Conservation (phyloP, 2,113 vertebrate species). For the Zootoca vivipara region DNA sequence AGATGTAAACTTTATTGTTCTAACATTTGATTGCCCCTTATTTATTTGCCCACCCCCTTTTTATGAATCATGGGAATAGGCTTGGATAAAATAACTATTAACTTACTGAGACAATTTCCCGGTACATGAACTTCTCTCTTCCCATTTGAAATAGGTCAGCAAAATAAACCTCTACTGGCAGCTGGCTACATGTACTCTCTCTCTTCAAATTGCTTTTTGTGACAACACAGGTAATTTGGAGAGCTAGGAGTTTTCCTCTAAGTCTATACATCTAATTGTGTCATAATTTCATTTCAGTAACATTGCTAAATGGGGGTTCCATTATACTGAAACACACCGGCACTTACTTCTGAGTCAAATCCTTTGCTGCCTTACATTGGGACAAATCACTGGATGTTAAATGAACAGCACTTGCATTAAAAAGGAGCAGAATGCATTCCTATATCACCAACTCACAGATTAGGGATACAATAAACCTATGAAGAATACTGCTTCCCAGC, state of each 20-base stretch:
- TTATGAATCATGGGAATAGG: background rate
- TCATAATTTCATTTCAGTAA: background rate
- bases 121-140: background rate
- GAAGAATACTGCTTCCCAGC: background rate
- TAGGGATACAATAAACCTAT: background rate
- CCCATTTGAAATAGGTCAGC: conserved; percentile 15
- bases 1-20: too few relatives aligned
- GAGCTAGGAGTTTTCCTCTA: background rate
- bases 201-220: conserved; percentile 21
- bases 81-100: background rate
- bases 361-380: background rate
- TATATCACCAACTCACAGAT: background rate
- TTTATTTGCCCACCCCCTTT: background rate
- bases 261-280: background rate
- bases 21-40: background rate
- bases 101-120: background rate
- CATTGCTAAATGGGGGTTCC: background rate
- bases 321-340: background rate
- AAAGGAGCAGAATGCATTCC: conserved; percentile 1
- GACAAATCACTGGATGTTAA: background rate
- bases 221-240: background rate
- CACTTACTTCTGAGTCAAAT: background rate
- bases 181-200: background rate
- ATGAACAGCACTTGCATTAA: background rate
- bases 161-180: background rate